Conservation (phyloP, 2,113 vertebrate genomes). For the Bungarus multicinctus region DNA sequence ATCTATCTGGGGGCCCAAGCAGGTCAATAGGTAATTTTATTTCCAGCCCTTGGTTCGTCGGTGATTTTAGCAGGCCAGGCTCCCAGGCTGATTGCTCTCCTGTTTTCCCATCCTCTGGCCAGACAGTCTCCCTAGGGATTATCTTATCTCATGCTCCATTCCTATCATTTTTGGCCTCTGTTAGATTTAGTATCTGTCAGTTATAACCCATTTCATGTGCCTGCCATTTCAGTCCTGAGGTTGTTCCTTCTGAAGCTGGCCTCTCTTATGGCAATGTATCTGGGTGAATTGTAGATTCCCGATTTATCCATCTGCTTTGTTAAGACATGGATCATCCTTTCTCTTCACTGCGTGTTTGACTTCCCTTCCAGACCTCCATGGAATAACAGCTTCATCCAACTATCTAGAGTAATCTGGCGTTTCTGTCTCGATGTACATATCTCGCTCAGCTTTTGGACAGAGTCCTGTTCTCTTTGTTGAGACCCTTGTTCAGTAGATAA, state of each 20-base stretch:
- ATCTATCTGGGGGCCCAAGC: background rate
- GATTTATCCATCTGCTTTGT: background rate
- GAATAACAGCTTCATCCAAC: background rate
- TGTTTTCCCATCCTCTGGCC: background rate
- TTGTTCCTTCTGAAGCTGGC: background rate
- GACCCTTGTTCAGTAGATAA: background rate
- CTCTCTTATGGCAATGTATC: background rate
- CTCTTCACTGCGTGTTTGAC: background rate
- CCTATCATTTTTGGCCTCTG: background rate
- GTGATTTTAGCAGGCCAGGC: background rate
- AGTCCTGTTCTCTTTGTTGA: background rate
- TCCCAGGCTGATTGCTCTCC: background rate
- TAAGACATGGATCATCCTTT: background rate
- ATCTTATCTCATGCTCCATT: background rate
- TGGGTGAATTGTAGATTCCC: background rate
- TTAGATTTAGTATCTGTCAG: background rate
- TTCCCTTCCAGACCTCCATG: background rate
- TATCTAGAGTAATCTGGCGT: background rate
- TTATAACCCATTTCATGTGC: background rate
- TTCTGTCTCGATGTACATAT: background rate
- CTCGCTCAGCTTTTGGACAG: background rate
- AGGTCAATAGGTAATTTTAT: background rate
- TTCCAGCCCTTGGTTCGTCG: background rate
- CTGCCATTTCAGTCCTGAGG: background rate
- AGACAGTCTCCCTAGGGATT: background rate